Percentiles rank a stretch among this genome's conserved stretches.
These are phyloP conservation scores for Bemisia tabaci DNA, from an alignment of 1,140 invertebrate species.

Conservation along the genomic window DNA sequence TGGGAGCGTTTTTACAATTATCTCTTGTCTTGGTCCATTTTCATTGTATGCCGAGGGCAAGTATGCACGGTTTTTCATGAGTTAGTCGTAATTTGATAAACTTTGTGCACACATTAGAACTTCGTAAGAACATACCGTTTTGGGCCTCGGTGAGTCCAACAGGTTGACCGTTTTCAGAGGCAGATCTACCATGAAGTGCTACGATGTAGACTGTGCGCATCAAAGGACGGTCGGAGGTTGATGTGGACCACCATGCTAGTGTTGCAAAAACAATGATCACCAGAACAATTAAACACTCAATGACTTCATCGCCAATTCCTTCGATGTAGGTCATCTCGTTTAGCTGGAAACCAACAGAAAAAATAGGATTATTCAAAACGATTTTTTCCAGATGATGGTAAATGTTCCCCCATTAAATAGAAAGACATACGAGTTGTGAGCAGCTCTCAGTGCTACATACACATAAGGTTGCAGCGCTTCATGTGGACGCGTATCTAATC, in stretches of 20 bases:
- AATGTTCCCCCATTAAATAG: too few relatives aligned
- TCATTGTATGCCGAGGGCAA: too few relatives aligned
- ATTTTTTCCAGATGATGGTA: not conserved
- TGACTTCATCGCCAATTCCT: slow-evolving; percentile 66
- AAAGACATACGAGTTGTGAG: too few relatives aligned
- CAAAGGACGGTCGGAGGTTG: slow-evolving; percentile 33
- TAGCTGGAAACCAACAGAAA: slow-evolving; percentile 9
- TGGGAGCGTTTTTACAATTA: too few relatives aligned
- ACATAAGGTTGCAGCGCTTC: too few relatives aligned
- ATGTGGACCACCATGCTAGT: slow-evolving; percentile 59
- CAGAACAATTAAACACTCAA: slow-evolving; percentile 48
- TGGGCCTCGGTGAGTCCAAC: slow-evolving; percentile 27
- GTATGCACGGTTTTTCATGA: too few relatives aligned
- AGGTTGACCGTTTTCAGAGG: slow-evolving; percentile 19
- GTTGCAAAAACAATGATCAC: slow-evolving; percentile 42
- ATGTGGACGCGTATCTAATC: too few relatives aligned
- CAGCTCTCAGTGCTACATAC: too few relatives aligned
- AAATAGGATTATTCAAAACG: not conserved
- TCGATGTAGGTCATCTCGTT: slow-evolving; percentile 50
- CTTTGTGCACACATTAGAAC: too few relatives aligned
- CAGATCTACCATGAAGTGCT: slow-evolving; percentile 23
- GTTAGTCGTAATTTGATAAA: too few relatives aligned
- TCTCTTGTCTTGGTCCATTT: too few relatives aligned
- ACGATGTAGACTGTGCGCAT: slow-evolving; percentile 37
- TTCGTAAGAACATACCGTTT: too few relatives aligned